Conservation (phyloP, 2,797 vertebrate genomes). For the Sternarchorhynchus goeldii region DNA sequence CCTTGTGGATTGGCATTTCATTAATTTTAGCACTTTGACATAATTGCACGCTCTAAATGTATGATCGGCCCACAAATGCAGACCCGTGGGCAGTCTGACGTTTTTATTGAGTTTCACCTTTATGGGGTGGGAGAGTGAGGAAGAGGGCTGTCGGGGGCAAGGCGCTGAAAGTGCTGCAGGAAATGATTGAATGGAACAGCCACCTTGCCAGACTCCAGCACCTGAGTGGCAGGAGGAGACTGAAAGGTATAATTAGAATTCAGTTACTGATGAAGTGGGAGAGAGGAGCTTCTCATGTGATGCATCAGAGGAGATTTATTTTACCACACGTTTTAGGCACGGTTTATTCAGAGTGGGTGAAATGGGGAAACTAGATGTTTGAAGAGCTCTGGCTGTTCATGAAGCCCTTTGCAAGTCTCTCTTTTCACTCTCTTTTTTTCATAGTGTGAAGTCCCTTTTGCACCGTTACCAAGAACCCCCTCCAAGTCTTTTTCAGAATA, state of each 20-base stretch:
- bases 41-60: constrained; percentile 81
- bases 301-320: constrained; percentile 40
- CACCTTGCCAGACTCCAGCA: constrained; percentile 4
- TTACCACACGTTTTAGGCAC: constrained; percentile 30
- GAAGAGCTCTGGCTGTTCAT: constrained; percentile 19
- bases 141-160: constrained; percentile 45
- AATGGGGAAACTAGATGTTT: constrained; percentile 10
- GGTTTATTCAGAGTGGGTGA: not conserved
- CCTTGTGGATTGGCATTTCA: constrained; percentile 74
- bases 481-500: not conserved
- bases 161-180: constrained; percentile 27
- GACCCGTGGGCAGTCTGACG: constrained; percentile 69
- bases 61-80: constrained; percentile 69
- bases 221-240: constrained; percentile 33
- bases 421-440: not conserved
- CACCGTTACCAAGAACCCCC: not conserved
- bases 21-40: constrained; percentile 78
- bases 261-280: constrained; percentile 41
- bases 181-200: constrained; percentile 29
- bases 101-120: constrained; percentile 76
- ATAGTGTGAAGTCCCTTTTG: no score
- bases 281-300: constrained; percentile 35
- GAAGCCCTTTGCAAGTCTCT: not conserved
- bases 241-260: constrained; percentile 48
- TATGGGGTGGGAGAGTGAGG: constrained; percentile 45